A percentile compares a stretch with the other conserved stretches of the same genome.
phyloP scores from a whole-genome alignment of 2,888 invertebrate species.

The Melangyna quadrimaculata region DNA sequence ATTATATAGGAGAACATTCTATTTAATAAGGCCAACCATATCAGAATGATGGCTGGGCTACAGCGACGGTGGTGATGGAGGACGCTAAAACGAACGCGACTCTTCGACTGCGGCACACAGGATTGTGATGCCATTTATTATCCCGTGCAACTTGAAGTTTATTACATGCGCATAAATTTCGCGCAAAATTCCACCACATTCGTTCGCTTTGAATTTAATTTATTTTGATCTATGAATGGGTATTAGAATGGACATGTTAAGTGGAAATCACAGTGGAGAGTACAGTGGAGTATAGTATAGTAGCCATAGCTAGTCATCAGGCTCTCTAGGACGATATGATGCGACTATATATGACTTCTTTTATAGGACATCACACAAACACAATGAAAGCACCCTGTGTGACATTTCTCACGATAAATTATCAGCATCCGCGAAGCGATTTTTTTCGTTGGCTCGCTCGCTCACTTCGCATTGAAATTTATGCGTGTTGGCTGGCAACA shows the following conservation, averaged over 20 bases:
- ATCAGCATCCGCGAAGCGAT: slow-evolving; percentile 52
- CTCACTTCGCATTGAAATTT: slow-evolving; percentile 51
- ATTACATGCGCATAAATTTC: slow-evolving; percentile 79
- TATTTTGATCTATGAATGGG: slow-evolving; percentile 71
- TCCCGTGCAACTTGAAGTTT: slow-evolving; percentile 74
- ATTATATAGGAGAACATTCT: slow-evolving; percentile 26
- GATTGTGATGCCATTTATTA: slow-evolving; percentile 72
- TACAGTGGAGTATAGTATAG: slow-evolving; percentile 41
- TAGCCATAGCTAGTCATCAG: slow-evolving; percentile 23
- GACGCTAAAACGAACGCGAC: slow-evolving; percentile 5
- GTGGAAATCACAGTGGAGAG: slow-evolving; percentile 66
- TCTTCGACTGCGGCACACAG: slow-evolving; percentile 52
- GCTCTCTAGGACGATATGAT: neutral
- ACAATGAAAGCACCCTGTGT: slow-evolving; percentile 33
- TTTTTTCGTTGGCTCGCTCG: too few relatives aligned
- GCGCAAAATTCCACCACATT: slow-evolving; percentile 72
- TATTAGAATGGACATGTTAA: slow-evolving; percentile 71
- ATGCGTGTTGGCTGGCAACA: slow-evolving; percentile 68
- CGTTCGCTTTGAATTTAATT: slow-evolving; percentile 71
- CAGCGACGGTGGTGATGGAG: neutral
- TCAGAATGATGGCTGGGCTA: neutral
- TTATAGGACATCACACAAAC: slow-evolving; percentile 6
- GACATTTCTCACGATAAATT: slow-evolving; percentile 71
- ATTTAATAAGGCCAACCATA: slow-evolving; percentile 24
- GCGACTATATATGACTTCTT: neutral